Conservation (phyloP, 2,888 invertebrate genomes). For the Disparrhopalites patrizii region DNA sequence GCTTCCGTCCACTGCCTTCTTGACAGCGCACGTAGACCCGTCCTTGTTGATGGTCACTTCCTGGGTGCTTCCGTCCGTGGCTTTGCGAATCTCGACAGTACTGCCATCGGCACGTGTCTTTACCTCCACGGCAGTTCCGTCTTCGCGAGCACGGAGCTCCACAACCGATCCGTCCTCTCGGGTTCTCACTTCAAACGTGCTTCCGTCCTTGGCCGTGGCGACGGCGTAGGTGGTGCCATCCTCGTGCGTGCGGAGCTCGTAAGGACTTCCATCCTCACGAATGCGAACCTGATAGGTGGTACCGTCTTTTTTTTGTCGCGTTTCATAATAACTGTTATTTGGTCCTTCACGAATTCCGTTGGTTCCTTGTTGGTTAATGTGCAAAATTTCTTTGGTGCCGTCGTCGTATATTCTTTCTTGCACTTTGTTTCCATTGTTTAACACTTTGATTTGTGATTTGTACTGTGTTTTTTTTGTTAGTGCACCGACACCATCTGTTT, state of each 20-base stretch:
- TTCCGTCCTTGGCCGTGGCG: not conserved
- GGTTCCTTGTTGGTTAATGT: not conserved
- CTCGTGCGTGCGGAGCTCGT: not conserved
- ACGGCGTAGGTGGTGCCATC: constrained; percentile 9
- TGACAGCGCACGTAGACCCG: constrained; percentile 1
- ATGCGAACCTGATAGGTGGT: not conserved
- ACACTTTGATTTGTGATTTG: not conserved
- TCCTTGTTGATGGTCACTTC: constrained; percentile 14
- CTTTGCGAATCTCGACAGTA: not conserved
- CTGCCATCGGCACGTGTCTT: constrained; percentile 9
- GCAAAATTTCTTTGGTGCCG: not conserved
- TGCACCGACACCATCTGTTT: not conserved
- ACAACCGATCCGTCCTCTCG: constrained; percentile 8
- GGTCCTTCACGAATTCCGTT: not conserved
- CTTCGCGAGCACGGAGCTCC: not conserved
- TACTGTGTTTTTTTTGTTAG: not conserved
- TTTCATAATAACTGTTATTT: not conserved
- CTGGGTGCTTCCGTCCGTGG: not conserved
- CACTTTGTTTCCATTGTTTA: not conserved
- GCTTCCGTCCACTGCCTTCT: constrained; percentile 6
- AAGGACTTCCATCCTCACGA: constrained; percentile 7
- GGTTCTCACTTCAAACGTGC: not conserved
- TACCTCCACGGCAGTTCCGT: constrained; percentile 3
- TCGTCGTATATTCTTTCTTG: not conserved
- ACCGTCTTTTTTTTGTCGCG: not conserved